Base-by-base conservation (phyloP, 2,797 vertebrate species). In the Thaleichthys pacificus region DNA sequence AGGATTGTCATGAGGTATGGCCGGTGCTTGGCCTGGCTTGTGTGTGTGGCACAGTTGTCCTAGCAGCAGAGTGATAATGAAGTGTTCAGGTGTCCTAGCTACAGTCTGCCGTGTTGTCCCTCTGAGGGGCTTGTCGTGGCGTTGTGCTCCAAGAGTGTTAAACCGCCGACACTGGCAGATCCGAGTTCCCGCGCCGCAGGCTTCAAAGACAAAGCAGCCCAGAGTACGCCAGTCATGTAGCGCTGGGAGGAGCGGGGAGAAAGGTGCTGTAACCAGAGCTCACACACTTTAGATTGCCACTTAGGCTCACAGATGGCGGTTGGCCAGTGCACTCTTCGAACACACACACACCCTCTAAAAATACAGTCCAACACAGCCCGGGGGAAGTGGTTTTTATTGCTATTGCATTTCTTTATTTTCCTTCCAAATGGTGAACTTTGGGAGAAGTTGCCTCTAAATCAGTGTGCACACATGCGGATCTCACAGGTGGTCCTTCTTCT, bases 161-260 rank as follows among this genome's bases (percentile, higher is more conserved):
- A 83, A 87, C 83, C 84, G 77, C 73, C 69, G 87, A 85, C 92
- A 90, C 83, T 84, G 88, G 75, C 87, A 87, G 89, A 92, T 93
- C 89, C 89, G 90, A 92, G 83, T 87, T 75, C 81, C 76, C 26
- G 11, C 74, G 84, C 90, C 86, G 78, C 83, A 84, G 8, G 91
- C 89, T 94, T 96, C 93, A 95, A 94, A 96, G 91, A 67, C 62
- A 69, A 81, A 90, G 93, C 92, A 87, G 91, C 90, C 87, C 77
- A 85, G 91, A 91, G 93, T 91, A 92, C 47, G 15, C 85, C 85
- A 87, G 88, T 88, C 88, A 89, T 92, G 84, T 85, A 84, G 78
- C 77, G 78, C 72, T 79, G 77, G 60, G 82, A 79, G 66, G 64
- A 61, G 72, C 73, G 68, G 72, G 3, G 51, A 57, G 58, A 24